These are phyloP conservation scores for Rhinoraja longicauda DNA, from an alignment of 2,797 vertebrate species.

Conservation along the genomic window DNA sequence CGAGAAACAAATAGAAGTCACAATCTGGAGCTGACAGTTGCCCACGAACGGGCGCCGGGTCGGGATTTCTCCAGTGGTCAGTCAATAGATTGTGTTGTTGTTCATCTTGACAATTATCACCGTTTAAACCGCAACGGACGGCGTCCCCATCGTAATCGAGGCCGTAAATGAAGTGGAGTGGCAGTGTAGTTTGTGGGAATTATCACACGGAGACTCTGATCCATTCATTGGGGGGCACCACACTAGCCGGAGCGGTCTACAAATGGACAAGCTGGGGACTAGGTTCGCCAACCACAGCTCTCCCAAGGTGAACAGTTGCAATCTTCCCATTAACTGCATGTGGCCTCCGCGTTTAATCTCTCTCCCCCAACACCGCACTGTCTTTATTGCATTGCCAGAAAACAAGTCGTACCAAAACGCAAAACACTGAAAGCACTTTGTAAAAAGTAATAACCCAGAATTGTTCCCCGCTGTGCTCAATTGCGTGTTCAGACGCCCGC, in stretches of 20 bases:
- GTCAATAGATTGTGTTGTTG: no score
- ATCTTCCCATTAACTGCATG: neutral
- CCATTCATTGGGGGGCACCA: neutral
- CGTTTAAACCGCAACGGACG: neutral
- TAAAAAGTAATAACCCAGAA: constrained; percentile 21
- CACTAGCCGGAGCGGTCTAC: neutral
- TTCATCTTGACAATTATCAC: neutral
- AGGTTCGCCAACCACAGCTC: neutral
- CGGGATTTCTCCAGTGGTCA: neutral
- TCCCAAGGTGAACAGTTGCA: neutral
- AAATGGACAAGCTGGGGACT: neutral
- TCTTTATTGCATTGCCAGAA: neutral
- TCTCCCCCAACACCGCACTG: neutral
- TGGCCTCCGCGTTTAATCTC: neutral
- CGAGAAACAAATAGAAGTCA: neutral
- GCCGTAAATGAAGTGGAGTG: neutral
- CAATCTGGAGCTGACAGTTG: neutral
- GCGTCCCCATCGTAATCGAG: neutral
- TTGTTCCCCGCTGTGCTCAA: constrained; percentile 26
- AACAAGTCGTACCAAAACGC: neutral
- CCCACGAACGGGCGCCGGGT: neutral
- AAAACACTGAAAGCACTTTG: neutral
- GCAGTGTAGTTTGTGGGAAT: neutral
- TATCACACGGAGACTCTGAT: neutral
- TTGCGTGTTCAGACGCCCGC: neutral